Conservation (phyloP, 2,888 invertebrate species). For the Tribolium freemani region DNA sequence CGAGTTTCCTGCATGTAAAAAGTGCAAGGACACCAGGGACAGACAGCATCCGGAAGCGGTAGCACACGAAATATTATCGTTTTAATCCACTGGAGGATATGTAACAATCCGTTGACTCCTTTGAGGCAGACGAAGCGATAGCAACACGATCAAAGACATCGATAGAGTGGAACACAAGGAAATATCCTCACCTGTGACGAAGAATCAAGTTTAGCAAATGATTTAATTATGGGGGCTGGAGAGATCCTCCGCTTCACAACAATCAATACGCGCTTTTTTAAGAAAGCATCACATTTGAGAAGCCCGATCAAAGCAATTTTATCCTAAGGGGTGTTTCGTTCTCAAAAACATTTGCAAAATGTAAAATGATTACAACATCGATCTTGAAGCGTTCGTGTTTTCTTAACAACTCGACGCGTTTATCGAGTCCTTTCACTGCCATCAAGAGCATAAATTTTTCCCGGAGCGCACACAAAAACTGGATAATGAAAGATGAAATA, state of each 20-base stretch:
- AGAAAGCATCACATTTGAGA: background rate
- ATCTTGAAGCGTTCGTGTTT: slow-evolving; percentile 24
- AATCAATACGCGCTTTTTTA: background rate
- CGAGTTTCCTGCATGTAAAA: background rate
- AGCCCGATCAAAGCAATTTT: background rate
- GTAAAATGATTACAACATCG: slow-evolving; percentile 27
- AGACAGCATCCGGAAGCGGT: background rate
- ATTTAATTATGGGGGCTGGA: slow-evolving; percentile 11
- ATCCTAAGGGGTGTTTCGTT: background rate
- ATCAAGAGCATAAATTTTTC: slow-evolving; percentile 22
- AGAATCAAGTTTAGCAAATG: slow-evolving; percentile 31
- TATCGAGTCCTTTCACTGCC: slow-evolving; percentile 28
- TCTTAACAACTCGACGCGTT: slow-evolving; percentile 23
- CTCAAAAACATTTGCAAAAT: slow-evolving; percentile 23
- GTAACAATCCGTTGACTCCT: slow-evolving; percentile 51
- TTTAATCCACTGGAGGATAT: slow-evolving; percentile 41
- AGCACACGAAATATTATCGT: slow-evolving; percentile 32
- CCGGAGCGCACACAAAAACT: slow-evolving; percentile 10
- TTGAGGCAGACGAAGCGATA: slow-evolving; percentile 49
- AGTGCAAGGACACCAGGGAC: background rate
- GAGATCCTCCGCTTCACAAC: background rate
- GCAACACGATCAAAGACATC: slow-evolving; percentile 55
- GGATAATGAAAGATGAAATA: slow-evolving; percentile 35
- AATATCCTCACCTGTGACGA: slow-evolving; percentile 14
- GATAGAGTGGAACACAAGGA: slow-evolving; percentile 8